phyloP scores from a whole-genome alignment of 2,888 invertebrate species.

The Deilephila porcellus region DNA sequence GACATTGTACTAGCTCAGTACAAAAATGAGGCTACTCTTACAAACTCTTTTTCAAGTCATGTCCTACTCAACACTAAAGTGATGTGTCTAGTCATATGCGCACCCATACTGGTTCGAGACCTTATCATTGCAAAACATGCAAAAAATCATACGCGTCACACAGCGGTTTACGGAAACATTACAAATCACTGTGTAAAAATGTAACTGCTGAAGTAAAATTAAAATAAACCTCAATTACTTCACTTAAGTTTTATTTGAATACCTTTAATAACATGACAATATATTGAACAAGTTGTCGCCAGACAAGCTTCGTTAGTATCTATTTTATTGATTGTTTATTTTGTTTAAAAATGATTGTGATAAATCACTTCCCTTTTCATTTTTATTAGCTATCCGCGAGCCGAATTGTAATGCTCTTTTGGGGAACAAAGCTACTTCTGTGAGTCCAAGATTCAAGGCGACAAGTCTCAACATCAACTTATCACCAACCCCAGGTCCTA shows the following conservation, averaged over 20 bases:
- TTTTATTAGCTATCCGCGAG: conserved; percentile 95
- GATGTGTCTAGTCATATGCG: conserved; percentile 53
- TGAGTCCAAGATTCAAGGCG: conserved; percentile 88
- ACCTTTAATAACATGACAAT: neutral
- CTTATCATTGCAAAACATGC: conserved; percentile 50
- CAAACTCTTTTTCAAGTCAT: too few relatives aligned
- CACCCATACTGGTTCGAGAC: conserved; percentile 52
- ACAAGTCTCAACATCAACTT: conserved; percentile 93
- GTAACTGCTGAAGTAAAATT: neutral
- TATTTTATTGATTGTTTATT: conserved; percentile 2
- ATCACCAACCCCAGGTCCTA: conserved; percentile 94
- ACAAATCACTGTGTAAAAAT: conserved; percentile 39
- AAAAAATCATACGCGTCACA: conserved; percentile 52
- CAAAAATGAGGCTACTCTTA: too few relatives aligned
- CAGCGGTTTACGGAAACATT: conserved; percentile 54
- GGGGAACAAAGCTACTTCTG: conserved; percentile 87
- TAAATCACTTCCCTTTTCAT: conserved; percentile 93
- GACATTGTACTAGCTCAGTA: too few relatives aligned
- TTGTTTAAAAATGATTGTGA: conserved; percentile 80
- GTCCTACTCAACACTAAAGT: too few relatives aligned
- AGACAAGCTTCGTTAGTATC: neutral
- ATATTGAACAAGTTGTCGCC: neutral
- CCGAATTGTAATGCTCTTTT: conserved; percentile 99
- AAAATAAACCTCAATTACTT: neutral
- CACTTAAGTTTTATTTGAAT: neutral